Evolutionary conservation across 2,797 vertebrate genomes (phyloP), one percentile per base, ranked within the genome.

Genomic region (Semotilus atromaculatus): DNA sequence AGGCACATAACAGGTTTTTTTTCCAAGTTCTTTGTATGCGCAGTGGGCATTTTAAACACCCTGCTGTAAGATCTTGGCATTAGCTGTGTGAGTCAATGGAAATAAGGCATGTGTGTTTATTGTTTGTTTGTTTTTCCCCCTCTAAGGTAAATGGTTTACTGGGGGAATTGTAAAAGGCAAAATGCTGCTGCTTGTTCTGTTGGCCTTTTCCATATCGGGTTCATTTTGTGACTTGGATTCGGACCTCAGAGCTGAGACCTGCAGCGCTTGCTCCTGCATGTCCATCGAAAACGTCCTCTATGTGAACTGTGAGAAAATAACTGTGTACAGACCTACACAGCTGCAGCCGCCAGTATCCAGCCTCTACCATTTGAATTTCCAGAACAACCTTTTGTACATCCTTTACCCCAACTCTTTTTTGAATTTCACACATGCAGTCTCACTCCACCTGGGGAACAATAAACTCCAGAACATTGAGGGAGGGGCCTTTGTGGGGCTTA

Each of bases 211-310:
- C 92, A 93, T 95, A 91, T 94, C 95, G 89, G 92, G 94, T 93
- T 94, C 95, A 88, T 96, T 95, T 79, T 94, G 95, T 93, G 94
- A 95, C 93, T 92, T 94, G 91, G 96, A 96, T 92, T 94, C 94
- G 90, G 97, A 97, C 92, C 91, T 96, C 92, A 96, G 96, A 88
- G 96, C 97, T 81, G 98, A 99, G 93, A 99, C 98, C 92, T 99
- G 98, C 96, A 97, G 94, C 90, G 97, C 96, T 91, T 99, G 98
- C 91, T 98, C 97, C 92, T 99, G 98, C 91, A 97, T 98, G 93
- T 98, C 98, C 14, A 96, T 99, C 91, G 98, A 99, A 90, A 99
- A 99, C 80, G 98, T 99, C 90, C 96, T 99, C 58, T 99, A 99
- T 89, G 98, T 97, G 94, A 99, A 98, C 96, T 99, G 98, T 85